Percentiles rank a stretch among this genome's conserved stretches.
Evolutionary conservation across 2,888 invertebrate genomes (phyloP).

Genomic region (Erynnis tages): DNA sequence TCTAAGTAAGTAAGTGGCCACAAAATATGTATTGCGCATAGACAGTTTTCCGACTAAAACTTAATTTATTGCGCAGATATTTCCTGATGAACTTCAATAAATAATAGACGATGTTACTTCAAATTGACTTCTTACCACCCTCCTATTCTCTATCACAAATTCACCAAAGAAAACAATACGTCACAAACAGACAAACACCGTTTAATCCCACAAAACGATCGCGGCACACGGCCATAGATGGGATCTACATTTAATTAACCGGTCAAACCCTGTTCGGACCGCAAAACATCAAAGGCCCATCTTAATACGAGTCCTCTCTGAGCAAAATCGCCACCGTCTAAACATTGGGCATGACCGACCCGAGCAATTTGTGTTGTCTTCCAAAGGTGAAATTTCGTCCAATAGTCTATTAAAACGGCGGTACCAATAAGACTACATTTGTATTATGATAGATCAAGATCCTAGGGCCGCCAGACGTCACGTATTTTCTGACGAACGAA

Average conservation of each 20-base stretch:
- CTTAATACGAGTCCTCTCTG: constrained; percentile 75
- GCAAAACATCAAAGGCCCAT: constrained; percentile 76
- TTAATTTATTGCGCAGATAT: too few species aligned
- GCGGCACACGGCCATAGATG: constrained; percentile 55
- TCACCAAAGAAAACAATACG: constrained; percentile 42
- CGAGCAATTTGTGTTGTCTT: constrained; percentile 62
- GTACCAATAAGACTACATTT: constrained; percentile 78
- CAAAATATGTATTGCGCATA: too few species aligned
- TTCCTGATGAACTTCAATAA: too few species aligned
- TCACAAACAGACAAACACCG: constrained; percentile 44
- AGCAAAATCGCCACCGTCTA: constrained; percentile 67
- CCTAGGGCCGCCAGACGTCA: too few species aligned
- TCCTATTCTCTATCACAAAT: too few species aligned
- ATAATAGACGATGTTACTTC: too few species aligned
- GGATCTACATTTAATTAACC: constrained; percentile 69
- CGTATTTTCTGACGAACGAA: too few species aligned
- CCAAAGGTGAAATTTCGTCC: constrained; percentile 59
- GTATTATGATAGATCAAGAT: too few species aligned
- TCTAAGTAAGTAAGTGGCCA: too few species aligned
- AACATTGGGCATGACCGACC: constrained; percentile 61
- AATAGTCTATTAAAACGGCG: constrained; percentile 62
- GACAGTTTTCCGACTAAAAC: too few species aligned
- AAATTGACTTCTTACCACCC: too few species aligned
- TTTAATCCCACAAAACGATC: constrained; percentile 54
- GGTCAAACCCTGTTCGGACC: constrained; percentile 63